Evolutionary conservation across 2,113 vertebrate species (phyloP), one percentile per base, ranked within the genome.

Genomic region (Alethe diademata): DNA sequence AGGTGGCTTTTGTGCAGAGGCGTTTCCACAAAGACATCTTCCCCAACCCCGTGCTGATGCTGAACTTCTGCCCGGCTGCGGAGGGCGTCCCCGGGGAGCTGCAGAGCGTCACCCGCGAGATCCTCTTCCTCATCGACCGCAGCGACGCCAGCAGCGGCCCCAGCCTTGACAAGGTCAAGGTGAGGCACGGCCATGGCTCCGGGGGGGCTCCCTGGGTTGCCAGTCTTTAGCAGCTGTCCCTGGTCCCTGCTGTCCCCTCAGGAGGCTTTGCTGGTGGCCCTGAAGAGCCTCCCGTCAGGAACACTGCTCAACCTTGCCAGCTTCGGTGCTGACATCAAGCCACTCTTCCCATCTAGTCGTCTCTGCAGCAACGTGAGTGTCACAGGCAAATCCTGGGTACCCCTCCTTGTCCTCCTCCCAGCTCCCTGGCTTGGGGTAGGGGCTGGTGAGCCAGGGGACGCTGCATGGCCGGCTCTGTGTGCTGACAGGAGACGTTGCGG

Each of bases 1-100:
- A 99, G 99, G 97, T 99, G 94, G 98, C 99, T 95, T 99, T 99
- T 14, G 97, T 99, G 85, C 98, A 99, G 96, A 99, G 98, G 82
- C 98, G 99, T 20, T 98, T 99, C 96, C 99, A 99, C 97, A 99
- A 99, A 86, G 99, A 99, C 96, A 98, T 99, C 91, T 97, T 99
- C 90, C 96, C 97, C 92, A 99, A 99, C 95, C 99, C 99, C 0
- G 99, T 99, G 86, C 87, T 99, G 98, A 99, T 99, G 99, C 98
- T 99, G 71, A 99, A 99, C 96, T 99, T 99, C 98, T 99, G 99
- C 93, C 99, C 99, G 0, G 98, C 95, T 84, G 93, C 98, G 71
- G 97, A 98, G 93, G 42, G 72, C 1, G 50, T 96, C 78, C 98
- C 98, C 1, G 89, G 97, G 45, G 98, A 98, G 94, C 97, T 99